Conservation (phyloP, 2,888 invertebrate genomes). For the Drosophila meridiana region DNA sequence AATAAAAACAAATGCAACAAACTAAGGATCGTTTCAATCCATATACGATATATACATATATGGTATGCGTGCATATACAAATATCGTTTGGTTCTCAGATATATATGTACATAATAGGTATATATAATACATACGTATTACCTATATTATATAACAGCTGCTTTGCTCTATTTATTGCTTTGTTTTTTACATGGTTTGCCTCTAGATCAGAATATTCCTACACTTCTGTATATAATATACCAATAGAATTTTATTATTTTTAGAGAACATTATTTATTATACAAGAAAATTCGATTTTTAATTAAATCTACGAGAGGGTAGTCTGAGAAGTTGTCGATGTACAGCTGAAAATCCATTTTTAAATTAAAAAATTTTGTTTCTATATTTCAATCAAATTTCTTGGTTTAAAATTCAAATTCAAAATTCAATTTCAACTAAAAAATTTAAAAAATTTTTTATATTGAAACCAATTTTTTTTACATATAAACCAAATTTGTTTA, state of each 20-base stretch:
- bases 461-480: too few species aligned
- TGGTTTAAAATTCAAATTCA: too few species aligned
- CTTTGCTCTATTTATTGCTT: neutral
- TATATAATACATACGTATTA: too few species aligned
- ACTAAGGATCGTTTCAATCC: neutral
- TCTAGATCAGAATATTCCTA: neutral
- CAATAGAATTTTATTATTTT: neutral
- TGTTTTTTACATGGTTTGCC: neutral
- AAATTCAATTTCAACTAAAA: too few species aligned
- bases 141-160: neutral
- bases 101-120: too few species aligned
- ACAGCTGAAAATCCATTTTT: too few species aligned
- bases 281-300: neutral
- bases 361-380: too few species aligned
- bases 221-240: neutral
- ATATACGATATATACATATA: neutral
- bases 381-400: too few species aligned
- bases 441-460: too few species aligned
- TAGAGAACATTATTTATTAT: too few species aligned
- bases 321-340: neutral
- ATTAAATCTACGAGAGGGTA: neutral
- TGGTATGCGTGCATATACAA: neutral
- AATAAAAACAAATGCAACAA: slow-evolving; percentile 41
- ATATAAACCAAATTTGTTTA: too few species aligned
- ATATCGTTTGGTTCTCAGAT: neutral